Evolutionary conservation across 1,140 invertebrate species (phyloP), one percentile per base, ranked within the genome.

Genomic region (Sesamia nonagrioides): DNA sequence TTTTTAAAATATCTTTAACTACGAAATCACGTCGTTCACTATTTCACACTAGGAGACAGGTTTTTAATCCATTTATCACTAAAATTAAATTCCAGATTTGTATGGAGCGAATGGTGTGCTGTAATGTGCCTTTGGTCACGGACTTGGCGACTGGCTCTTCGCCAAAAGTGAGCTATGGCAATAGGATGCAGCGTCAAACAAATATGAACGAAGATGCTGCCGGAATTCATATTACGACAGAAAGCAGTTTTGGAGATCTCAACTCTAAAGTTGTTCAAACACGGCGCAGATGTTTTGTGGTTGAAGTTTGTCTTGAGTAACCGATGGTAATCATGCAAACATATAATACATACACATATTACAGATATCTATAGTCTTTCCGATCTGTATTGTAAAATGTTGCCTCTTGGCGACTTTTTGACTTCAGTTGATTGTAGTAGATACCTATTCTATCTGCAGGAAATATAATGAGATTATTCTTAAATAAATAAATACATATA

Each of bases 21-120:
- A 74, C 54, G n/a, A 66, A 68, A 66, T 74, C 69, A 66, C 48
- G 78, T 66, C 50, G n/a, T 56, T 54, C 45, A 54, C 45, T 74
- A 74, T 79, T 79, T 73, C 48, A 74, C 60, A 48, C 58, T 11
- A 54, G 48, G 33, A 77, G 78, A 80, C 52, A 75, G 54, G 48
- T 79, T 78, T 79, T 82, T 84, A 85, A 85, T 85, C 81, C 81
- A 85, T 85, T 83, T 83, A 82, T 84, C 83, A 84, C 77, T 77
- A 37, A 84, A 84, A 84, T 84, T 81, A 84, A 85, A 85, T 83
- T 85, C 77, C 79, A 75, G 77, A 82, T 81, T 84, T 82, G 81
- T 79, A 79, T 79, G 77, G 63, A 79, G 71, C 42, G 72, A 63
- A 63, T 33, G 71, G 71, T 75, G 75, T 68, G 71, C 48, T 71